These are phyloP conservation scores for Manis javanica DNA, from an alignment of 2,797 vertebrate species.

Conservation along the genomic window DNA sequence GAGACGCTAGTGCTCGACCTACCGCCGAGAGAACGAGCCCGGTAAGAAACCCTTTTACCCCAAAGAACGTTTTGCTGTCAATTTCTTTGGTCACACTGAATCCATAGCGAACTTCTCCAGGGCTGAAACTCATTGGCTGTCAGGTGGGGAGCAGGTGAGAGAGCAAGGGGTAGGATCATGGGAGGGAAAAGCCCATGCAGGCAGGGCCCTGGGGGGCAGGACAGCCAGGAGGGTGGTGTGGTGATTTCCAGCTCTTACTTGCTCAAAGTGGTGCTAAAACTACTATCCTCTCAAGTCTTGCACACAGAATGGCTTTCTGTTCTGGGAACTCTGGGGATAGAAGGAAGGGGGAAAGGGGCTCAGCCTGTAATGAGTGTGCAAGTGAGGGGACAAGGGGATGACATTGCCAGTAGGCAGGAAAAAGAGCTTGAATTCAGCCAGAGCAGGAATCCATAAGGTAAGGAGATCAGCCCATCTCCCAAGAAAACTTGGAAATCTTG, in stretches of 20 bases:
- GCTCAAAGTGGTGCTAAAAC: neutral
- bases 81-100: too few relatives aligned
- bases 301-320: neutral
- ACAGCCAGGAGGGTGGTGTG: too few relatives aligned
- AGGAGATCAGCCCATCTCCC: neutral
- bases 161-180: neutral
- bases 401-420: neutral
- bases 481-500: neutral
- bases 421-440: neutral
- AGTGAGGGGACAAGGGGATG: neutral
- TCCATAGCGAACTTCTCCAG: too few relatives aligned
- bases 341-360: neutral
- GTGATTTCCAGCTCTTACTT: neutral
- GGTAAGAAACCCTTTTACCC: too few relatives aligned
- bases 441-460: neutral
- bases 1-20: too few relatives aligned
- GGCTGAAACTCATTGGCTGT: too few relatives aligned
- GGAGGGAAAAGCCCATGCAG: neutral
- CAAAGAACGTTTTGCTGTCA: too few relatives aligned
- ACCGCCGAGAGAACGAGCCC: too few relatives aligned
- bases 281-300: neutral
- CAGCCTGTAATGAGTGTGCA: neutral
- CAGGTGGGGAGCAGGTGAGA: neutral
- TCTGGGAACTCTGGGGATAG: neutral
- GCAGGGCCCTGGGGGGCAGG: neutral